These are phyloP conservation scores for Masticophis lateralis DNA, from an alignment of 2,797 vertebrate species.

Conservation along the genomic window DNA sequence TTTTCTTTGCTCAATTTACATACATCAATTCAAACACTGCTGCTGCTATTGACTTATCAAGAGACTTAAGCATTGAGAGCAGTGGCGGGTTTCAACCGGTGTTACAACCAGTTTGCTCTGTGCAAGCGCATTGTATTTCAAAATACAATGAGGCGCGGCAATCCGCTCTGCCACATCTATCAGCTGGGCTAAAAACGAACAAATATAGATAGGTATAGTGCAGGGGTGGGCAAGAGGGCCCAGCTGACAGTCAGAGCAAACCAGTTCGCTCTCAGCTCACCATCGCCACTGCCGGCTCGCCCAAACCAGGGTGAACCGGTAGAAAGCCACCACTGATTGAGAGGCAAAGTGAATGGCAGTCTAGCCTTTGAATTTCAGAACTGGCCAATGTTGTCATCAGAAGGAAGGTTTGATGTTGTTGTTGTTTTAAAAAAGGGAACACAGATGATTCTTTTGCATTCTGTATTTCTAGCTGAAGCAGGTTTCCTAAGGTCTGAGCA, in stretches of 20 bases:
- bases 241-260: no score
- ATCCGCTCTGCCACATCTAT: no score
- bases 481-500: not conserved
- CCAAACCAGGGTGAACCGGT: no score
- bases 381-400: constrained; percentile 13
- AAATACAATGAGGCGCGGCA: no score
- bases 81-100: no score
- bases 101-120: no score
- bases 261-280: no score
- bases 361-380: not conserved
- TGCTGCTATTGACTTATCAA: constrained; percentile 50
- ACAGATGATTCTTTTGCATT: not conserved
- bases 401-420: constrained; percentile 11
- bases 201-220: no score
- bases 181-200: no score
- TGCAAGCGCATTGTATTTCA: no score
- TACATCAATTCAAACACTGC: constrained; percentile 41
- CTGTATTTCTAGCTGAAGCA: not conserved
- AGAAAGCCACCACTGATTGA: not conserved
- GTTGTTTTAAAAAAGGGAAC: not conserved
- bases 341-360: constrained; percentile 38
- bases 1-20: constrained; percentile 45
- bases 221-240: no score
- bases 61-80: constrained; percentile 36
- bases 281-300: no score